These are phyloP conservation scores for Ctenicera cuprea DNA, from an alignment of 2,888 invertebrate genomes.

Conservation along the genomic window DNA sequence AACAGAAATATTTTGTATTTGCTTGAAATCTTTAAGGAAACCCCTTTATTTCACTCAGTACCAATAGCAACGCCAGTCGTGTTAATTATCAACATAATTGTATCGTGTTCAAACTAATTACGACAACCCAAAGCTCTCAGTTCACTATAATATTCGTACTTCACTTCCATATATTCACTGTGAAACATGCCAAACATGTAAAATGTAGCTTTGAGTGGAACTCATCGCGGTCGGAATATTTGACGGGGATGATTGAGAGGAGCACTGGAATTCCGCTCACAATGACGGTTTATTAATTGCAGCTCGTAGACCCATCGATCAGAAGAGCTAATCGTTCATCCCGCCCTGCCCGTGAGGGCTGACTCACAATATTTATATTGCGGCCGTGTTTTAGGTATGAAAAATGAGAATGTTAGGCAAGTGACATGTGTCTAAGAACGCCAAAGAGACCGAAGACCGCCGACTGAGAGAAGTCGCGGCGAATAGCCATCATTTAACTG, in stretches of 20 bases:
- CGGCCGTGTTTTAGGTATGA: conserved; percentile 63
- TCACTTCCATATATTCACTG: too few species aligned
- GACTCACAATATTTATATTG: conserved; percentile 70
- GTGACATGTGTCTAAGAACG: conserved; percentile 62
- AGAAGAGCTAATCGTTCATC: conserved; percentile 62
- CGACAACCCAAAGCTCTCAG: too few species aligned
- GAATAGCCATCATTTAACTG: conserved; percentile 50
- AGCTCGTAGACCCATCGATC: conserved; percentile 62
- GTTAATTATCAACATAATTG: too few species aligned
- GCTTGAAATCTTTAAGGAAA: too few species aligned
- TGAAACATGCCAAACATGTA: conserved; percentile 31
- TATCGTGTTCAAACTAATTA: too few species aligned
- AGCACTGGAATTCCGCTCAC: conserved; percentile 47
- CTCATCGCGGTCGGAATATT: conserved; percentile 41
- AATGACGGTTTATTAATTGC: conserved; percentile 52
- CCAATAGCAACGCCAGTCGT: too few species aligned
- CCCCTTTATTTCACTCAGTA: too few species aligned
- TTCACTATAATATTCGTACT: too few species aligned
- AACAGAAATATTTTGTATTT: too few species aligned
- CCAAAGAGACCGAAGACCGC: conserved; percentile 63
- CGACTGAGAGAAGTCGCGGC: conserved; percentile 55
- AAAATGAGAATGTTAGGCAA: conserved; percentile 64
- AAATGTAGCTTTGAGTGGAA: conserved; percentile 44
- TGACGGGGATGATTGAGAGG: conserved; percentile 52
- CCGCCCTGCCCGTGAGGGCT: conserved; percentile 57